Percentiles rank a stretch among this genome's conserved stretches.
Conservation (phyloP, 2,113 vertebrate species). For the Labeo rohita region DNA sequence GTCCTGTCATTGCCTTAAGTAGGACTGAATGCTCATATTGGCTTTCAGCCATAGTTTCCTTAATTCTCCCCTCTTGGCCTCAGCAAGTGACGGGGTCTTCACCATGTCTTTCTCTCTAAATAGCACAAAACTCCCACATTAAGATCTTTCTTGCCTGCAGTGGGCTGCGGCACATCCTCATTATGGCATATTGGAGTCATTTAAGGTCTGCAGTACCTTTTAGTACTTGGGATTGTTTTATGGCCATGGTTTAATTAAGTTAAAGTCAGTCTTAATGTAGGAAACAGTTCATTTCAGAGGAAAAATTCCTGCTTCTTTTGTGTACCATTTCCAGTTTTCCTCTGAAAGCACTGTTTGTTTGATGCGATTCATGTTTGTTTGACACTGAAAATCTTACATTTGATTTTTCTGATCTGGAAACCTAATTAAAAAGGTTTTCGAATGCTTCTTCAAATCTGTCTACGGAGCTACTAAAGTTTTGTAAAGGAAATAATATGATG, state of each 20-base stretch:
- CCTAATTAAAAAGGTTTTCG: neutral
- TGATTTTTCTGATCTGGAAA: neutral
- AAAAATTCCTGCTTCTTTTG: neutral
- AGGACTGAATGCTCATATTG: slow-evolving; percentile 54
- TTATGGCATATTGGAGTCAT: slow-evolving; percentile 35
- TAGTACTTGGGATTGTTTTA: slow-evolving; percentile 12
- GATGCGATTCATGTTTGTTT: slow-evolving; percentile 13
- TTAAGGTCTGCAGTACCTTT: slow-evolving; percentile 12
- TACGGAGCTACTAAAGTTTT: neutral
- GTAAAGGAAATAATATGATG: neutral
- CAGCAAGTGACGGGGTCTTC: slow-evolving; percentile 17
- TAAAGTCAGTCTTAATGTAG: slow-evolving; percentile 4
- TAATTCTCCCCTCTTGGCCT: slow-evolving; percentile 29
- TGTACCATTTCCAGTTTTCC: neutral
- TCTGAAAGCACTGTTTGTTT: neutral
- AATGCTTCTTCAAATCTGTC: neutral
- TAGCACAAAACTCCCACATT: slow-evolving; percentile 23
- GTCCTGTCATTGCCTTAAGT: slow-evolving; percentile 62
- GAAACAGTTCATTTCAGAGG: neutral
- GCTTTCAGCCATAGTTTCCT: slow-evolving; percentile 35
- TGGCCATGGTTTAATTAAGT: slow-evolving; percentile 11
- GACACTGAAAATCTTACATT: neutral
- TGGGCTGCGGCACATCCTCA: slow-evolving; percentile 31
- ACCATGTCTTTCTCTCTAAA: slow-evolving; percentile 33
- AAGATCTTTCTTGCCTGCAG: slow-evolving; percentile 40